Conservation (phyloP, 2,113 vertebrate species). For the Ageneiosus marmoratus region DNA sequence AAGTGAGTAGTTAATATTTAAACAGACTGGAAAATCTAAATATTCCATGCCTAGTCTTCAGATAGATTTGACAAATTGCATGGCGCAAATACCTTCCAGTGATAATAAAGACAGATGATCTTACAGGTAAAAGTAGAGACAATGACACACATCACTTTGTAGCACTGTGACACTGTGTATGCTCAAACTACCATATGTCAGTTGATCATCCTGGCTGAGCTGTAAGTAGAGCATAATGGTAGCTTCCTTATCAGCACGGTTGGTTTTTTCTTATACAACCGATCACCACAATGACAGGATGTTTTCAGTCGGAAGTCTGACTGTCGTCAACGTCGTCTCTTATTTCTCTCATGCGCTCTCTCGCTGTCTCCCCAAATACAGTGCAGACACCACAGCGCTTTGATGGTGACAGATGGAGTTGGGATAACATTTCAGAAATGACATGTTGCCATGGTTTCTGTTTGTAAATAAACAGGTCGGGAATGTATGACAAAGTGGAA, state of each 20-base stretch:
- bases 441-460: conserved; percentile 63
- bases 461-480: conserved; percentile 59
- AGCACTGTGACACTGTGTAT: background rate
- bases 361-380: conserved; percentile 38
- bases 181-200: conserved; percentile 6
- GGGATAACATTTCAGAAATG: conserved; percentile 59
- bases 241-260: conserved; percentile 4
- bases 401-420: conserved; percentile 68
- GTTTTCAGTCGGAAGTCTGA: conserved; percentile 42
- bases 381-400: conserved; percentile 58
- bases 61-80: conserved; percentile 19
- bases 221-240: conserved; percentile 24
- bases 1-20: conserved; percentile 27
- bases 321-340: conserved; percentile 45
- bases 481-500: conserved; percentile 54
- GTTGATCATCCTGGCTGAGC: conserved; percentile 1
- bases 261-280: conserved; percentile 39
- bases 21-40: conserved; percentile 5
- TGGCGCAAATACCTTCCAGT: background rate
- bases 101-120: conserved; percentile 26
- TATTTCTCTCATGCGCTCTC: conserved; percentile 57
- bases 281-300: conserved; percentile 29
- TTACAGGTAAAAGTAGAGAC: background rate
- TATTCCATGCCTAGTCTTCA: background rate
- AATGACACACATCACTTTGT: conserved; percentile 9